Evolutionary conservation across 2,113 vertebrate genomes (phyloP), one percentile per base, ranked within the genome.

Genomic region (Pao palembangensis): DNA sequence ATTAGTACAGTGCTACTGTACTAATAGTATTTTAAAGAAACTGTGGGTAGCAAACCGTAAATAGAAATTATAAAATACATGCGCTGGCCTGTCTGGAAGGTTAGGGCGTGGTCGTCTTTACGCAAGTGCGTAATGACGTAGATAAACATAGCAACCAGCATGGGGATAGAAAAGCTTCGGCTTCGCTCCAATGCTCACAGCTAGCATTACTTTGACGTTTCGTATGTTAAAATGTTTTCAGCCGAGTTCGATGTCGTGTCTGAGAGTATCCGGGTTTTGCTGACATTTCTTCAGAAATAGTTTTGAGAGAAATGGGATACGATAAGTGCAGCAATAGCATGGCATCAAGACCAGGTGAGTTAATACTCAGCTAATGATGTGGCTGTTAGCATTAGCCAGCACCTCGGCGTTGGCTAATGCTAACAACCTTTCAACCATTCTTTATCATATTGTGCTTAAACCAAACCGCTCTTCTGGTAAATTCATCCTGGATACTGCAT

Each of bases 61-160:
- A 28, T 3, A 5, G 25, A 38, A 38, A 38, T 38, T 38, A 11
- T 11, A 38, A 28, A 12, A 38, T 12, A 38, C 8, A 12, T 12
- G 34, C 11, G 44, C 44, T 47, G 16, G 13, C 13, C 13, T 16
- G 46, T 17, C 46, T 6, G 47, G 46, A 8, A 7, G 13, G 48
- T 11, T 11, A 21, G 16, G 50, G 60, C 13, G 48, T 42, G 13
- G 31, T 34, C 23, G 48, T 56, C 6, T 15, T 50, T 19, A 67
- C 60, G 68, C 43, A 43, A 28, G 23, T 42, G 18, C 87, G 87
- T 83, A 64, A 85, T 87, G 84, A 88, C 87, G 88, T 1, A n/a
- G 1, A 10, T 70, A 56, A 17, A 54, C 89, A 59, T 90, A 91
- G 88, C 89, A 91, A 90, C 90, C 87, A 78, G 83, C 85, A 90